phyloP scores from a whole-genome alignment of 2,797 vertebrate species.

The Gymnocypris eckloni region DNA sequence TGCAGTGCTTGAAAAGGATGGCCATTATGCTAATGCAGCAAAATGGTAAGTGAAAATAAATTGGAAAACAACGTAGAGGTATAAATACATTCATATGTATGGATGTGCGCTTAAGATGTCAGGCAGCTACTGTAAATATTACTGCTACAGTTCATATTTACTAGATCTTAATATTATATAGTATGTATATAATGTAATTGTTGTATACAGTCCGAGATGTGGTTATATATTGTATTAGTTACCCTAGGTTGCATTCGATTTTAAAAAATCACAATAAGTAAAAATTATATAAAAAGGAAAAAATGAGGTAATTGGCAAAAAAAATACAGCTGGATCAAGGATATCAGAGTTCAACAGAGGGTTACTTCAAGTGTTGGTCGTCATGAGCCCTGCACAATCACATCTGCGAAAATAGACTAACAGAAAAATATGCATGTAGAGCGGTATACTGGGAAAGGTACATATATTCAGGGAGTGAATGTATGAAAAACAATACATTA shows the following conservation, averaged over 20 bases:
- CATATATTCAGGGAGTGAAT: neutral
- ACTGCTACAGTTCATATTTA: neutral
- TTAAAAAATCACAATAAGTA: neutral
- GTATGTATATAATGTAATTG: neutral
- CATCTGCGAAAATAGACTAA: neutral
- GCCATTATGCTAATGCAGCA: constrained; percentile 91
- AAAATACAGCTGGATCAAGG: neutral
- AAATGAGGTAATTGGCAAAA: too few species aligned
- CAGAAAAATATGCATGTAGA: neutral
- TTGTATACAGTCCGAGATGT: neutral
- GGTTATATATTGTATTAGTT: too few species aligned
- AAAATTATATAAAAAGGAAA: too few species aligned
- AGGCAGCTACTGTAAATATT: neutral
- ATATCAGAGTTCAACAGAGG: neutral
- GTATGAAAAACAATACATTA: neutral
- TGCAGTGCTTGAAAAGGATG: constrained; percentile 88
- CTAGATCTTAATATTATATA: neutral
- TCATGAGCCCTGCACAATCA: neutral
- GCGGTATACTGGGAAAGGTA: neutral
- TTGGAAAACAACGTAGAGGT: neutral
- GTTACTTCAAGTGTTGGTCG: neutral
- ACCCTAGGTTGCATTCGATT: neutral
- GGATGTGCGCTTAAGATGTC: neutral
- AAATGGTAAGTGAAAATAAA: constrained; percentile 84
- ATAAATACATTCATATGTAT: neutral